Evolutionary conservation across 1,140 invertebrate genomes (phyloP).

Genomic region (Galleria mellonella): DNA sequence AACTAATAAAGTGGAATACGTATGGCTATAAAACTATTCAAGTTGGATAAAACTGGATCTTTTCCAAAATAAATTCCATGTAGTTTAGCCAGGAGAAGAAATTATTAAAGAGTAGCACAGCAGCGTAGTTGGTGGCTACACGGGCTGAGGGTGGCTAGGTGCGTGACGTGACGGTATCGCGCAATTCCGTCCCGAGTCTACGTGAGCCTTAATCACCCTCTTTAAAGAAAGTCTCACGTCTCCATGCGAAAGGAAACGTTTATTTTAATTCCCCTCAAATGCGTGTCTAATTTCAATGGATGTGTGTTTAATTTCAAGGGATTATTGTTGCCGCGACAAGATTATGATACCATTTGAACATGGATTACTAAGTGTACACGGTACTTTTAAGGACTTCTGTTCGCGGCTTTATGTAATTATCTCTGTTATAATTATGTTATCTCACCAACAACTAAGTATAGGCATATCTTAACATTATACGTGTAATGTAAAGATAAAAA

Average conservation of each 20-base stretch:
- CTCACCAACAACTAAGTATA: neutral
- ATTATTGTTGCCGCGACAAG: slow-evolving; percentile 24
- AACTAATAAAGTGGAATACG: too few relatives aligned
- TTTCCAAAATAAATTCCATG: too few relatives aligned
- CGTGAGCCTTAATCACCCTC: slow-evolving; percentile 47
- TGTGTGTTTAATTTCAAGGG: slow-evolving; percentile 39
- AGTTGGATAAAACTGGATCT: too few relatives aligned
- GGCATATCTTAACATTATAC: too few relatives aligned
- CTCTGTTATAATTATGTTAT: neutral
- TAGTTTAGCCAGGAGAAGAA: too few relatives aligned
- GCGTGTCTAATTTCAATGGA: slow-evolving; percentile 40
- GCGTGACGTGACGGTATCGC: slow-evolving; percentile 25
- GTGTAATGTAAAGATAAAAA: too few relatives aligned
- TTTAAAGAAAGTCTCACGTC: slow-evolving; percentile 48
- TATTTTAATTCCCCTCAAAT: slow-evolving; percentile 57
- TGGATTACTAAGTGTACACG: neutral
- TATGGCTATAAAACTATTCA: too few relatives aligned
- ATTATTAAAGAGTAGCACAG: too few relatives aligned
- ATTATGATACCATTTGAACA: slow-evolving; percentile 10
- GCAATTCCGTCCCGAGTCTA: slow-evolving; percentile 28
- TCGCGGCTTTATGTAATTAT: neutral
- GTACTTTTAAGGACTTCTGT: neutral
- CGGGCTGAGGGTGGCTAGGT: slow-evolving; percentile 6
- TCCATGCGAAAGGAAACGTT: slow-evolving; percentile 37
- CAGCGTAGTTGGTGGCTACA: too few relatives aligned